Conservation (phyloP, 2,797 vertebrate genomes). For the Eulemur rubriventer region DNA sequence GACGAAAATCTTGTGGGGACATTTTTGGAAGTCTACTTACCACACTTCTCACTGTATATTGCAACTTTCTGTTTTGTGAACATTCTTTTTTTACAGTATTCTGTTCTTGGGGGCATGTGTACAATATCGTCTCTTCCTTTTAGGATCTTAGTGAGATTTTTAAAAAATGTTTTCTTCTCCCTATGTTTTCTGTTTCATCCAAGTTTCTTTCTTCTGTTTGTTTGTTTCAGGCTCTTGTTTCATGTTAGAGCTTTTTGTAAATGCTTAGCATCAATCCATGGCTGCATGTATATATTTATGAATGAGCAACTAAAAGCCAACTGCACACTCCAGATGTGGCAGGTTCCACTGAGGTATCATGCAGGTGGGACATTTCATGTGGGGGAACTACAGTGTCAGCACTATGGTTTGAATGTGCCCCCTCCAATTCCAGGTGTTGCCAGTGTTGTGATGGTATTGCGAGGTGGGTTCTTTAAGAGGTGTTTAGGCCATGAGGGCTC, state of each 20-base stretch:
- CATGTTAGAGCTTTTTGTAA: background rate
- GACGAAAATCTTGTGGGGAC: background rate
- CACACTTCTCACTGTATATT: background rate
- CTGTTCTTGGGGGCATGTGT: background rate
- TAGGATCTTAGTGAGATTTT: background rate
- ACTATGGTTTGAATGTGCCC: background rate
- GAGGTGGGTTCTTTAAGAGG: background rate
- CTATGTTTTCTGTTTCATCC: background rate
- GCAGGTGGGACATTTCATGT: background rate
- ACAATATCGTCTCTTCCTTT: background rate
- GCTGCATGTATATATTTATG: background rate
- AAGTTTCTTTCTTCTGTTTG: background rate
- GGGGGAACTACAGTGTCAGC: background rate
- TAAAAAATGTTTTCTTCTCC: background rate
- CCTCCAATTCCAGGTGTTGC: background rate
- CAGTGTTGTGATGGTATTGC: background rate
- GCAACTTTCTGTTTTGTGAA: background rate
- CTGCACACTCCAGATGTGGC: background rate
- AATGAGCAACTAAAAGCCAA: background rate
- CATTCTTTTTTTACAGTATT: background rate
- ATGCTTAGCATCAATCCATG: background rate
- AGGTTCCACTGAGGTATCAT: background rate
- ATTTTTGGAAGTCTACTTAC: background rate
- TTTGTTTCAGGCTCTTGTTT: background rate
- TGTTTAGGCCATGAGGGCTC: background rate